Base-by-base conservation (phyloP, 2,113 vertebrate genomes). In the Malurus melanocephalus region DNA sequence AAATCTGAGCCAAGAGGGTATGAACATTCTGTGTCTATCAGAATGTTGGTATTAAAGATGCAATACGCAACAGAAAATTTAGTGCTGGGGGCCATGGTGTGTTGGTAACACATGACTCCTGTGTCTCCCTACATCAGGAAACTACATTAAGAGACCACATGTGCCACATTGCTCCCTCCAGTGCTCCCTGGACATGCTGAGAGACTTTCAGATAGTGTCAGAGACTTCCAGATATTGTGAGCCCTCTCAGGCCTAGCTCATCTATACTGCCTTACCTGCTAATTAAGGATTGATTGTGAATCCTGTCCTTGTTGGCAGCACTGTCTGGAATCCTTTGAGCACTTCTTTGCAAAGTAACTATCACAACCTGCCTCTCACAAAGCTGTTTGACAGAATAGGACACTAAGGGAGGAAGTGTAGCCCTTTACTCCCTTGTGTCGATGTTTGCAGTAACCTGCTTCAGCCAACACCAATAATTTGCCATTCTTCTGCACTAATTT, bases 21-120 rank as follows among this genome's bases (percentile, higher is more conserved):
- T 53, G 9, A 76, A 20, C 35, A 45, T 42, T 79, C 26, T 76
- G 27, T 21, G 28, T 49, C 6, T 79, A 7, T 55, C 4, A 4
- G 38, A 75, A 55, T 82, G 17, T 7, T 76, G 24, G 15, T 71
- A 33, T 45, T 77, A n/a, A 48, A 89, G 56, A 28, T 61, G 9
- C 5, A 81, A 30, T 24, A 30, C 0, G 0, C 20, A 76, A 64
- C 45, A 13, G n/a, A 38, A 80, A 82, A 40, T n/a, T 6, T 28
- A 28, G 16, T 28, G 11, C 20, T 55, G 26, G 35, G 35, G 7
- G 10, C 20, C 17, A 23, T 16, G 16, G 18, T 21, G 12, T 69
- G 14, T 33, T 79, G 28, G 42, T 49, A 62, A 42, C 24, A 19
- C 4, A 0, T 35, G 53, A 48, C 24, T 81, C 22, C 45, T 61